Base-by-base conservation (phyloP, 2,888 invertebrate species). In the Biston betularia region DNA sequence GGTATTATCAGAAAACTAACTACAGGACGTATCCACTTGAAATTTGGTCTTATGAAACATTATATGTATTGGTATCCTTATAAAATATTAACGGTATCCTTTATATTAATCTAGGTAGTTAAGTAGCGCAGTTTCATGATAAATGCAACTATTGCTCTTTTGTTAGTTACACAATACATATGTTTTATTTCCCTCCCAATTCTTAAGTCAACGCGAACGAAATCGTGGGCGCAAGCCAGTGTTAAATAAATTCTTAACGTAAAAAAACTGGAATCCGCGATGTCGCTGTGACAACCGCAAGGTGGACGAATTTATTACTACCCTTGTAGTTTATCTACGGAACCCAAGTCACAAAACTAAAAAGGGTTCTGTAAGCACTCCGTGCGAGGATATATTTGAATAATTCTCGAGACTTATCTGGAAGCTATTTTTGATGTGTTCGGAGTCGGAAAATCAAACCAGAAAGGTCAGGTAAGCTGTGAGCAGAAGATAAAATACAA, bases 331-430 rank as follows among this genome's bases (percentile, higher is more conserved):
- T 59, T 65, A 65, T 65, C 59, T 59, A 65, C 57, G 35, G 53
- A 53, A 64, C 57, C 63, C 52, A 50, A 60, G 60, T 65, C 56
- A 50, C 65, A 65, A 65, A 65, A 52, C 65, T 61, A 45, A 66
- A 50, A 61, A 66, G 49, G 61, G 65, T 61, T 66, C 61, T 40
- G 44, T 55, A 55, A 65, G 64, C 55, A 55, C 59, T 65, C 48
- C 34, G 50, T 46, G 60, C 50, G 61, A 40, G 50, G 52, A 68
- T 72, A 70, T 60, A 72, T 74, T 74, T 72, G 68, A 74, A 74
- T 74, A 72, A 72, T 70, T 67, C 69, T 48, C 49, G 15, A 66
- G 49, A 69, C 63, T 67, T 71, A 65, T 65, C 52, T 50, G 62
- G 63, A 48, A 58, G 63, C 42, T 65, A 60, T 68, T 69, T 67